Evolutionary conservation across 53 echinoderm and acorn worm species (phyloP).

Genomic region (Temnopleurus reevesii): DNA sequence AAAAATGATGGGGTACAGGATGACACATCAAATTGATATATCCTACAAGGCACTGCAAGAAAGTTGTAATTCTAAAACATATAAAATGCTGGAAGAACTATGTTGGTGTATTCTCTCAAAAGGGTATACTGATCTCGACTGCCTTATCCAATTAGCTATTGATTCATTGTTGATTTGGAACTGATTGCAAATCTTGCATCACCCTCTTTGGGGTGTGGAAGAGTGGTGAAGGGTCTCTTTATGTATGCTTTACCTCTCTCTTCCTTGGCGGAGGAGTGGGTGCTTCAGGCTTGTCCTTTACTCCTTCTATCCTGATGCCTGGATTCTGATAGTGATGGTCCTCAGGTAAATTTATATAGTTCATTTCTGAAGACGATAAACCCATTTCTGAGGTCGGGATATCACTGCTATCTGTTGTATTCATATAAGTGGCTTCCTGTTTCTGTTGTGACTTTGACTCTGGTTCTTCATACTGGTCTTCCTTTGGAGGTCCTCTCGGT

Average conservation of each 20-base stretch:
- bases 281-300: constrained; percentile 11
- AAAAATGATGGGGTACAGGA: too few relatives aligned
- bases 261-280: constrained; percentile 20
- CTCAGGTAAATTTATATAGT: background rate
- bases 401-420: background rate
- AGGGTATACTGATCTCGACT: too few relatives aligned
- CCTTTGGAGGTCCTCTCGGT: background rate
- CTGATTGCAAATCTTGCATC: too few relatives aligned
- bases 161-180: too few relatives aligned
- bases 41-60: too few relatives aligned
- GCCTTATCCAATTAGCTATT: too few relatives aligned
- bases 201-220: too few relatives aligned
- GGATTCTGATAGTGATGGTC: constrained; percentile 35
- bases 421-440: background rate
- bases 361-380: background rate
- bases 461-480: background rate
- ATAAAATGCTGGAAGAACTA: too few relatives aligned
- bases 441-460: background rate
- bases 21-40: too few relatives aligned
- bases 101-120: too few relatives aligned
- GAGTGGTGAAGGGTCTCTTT: too few relatives aligned
- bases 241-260: background rate
- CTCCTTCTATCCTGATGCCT: background rate
- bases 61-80: too few relatives aligned
- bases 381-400: background rate